Evolutionary conservation across 2,113 vertebrate genomes (phyloP).

Genomic region (Cebidichthys violaceus): DNA sequence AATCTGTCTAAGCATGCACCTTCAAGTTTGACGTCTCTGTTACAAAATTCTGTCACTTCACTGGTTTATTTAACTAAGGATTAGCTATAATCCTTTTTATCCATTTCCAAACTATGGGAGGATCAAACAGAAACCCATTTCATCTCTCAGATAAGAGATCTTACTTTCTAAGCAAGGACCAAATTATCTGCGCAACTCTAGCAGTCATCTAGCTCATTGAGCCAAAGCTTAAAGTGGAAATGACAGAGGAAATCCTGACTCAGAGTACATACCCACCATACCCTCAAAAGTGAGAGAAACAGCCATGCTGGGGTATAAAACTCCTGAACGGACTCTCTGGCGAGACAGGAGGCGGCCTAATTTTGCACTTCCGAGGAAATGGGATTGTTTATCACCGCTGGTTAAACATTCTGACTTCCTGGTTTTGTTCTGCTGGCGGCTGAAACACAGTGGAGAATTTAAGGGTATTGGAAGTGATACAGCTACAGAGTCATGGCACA

Average conservation of each 20-base stretch:
- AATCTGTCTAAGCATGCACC: background rate
- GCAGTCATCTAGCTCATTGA: background rate
- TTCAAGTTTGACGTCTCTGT: background rate
- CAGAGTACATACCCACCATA: background rate
- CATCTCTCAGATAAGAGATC: conserved; percentile 24
- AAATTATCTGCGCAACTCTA: conserved; percentile 15
- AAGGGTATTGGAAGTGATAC: conserved; percentile 54
- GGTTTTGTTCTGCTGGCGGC: conserved; percentile 77
- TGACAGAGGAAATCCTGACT: conserved; percentile 41
- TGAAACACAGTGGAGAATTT: conserved; percentile 38
- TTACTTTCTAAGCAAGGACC: conserved; percentile 2
- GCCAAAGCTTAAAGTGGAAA: conserved; percentile 16
- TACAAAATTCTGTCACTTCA: background rate
- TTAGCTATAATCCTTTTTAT: conserved; percentile 3
- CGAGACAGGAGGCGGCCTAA: conserved; percentile 75
- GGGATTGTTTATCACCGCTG: conserved; percentile 78
- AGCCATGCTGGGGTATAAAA: conserved; percentile 21
- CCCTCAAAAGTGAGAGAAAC: conserved; percentile 26
- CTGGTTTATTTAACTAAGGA: conserved; percentile 13
- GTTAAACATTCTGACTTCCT: conserved; percentile 79
- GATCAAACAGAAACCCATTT: conserved; percentile 3
- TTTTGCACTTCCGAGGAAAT: conserved; percentile 73
- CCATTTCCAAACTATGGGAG: conserved; percentile 10
- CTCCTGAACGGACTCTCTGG: conserved; percentile 31
- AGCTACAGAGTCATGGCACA: background rate